These are phyloP conservation scores for Nephrotoma flavescens DNA, from an alignment of 2,888 invertebrate species.

Conservation along the genomic window DNA sequence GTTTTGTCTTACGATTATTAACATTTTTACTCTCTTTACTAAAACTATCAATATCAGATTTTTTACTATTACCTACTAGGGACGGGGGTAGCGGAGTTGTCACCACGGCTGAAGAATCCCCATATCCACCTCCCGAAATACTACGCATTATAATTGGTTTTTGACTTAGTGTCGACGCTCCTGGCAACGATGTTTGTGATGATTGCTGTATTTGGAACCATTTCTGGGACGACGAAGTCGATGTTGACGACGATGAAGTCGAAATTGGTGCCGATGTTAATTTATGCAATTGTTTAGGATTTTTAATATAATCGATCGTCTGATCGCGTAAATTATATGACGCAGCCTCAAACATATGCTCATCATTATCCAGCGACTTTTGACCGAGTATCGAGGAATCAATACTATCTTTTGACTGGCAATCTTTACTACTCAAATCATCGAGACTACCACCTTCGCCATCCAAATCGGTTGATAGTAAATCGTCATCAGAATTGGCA, in stretches of 20 bases:
- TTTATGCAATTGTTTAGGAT: conserved; percentile 12
- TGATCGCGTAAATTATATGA: conserved; percentile 20
- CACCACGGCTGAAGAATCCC: conserved; percentile 8
- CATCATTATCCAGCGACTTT: conserved; percentile 11
- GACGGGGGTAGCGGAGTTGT: not conserved
- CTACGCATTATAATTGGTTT: conserved; percentile 19
- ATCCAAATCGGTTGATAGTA: conserved; percentile 65
- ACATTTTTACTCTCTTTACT: conserved; percentile 10
- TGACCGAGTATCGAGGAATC: conserved; percentile 14
- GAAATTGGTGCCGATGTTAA: conserved; percentile 11
- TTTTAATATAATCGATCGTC: conserved; percentile 18
- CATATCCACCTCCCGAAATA: conserved; percentile 18
- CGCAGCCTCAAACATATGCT: conserved; percentile 4
- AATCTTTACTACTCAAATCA: conserved; percentile 30
- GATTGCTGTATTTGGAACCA: not conserved
- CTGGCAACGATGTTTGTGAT: conserved; percentile 2
- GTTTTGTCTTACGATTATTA: conserved; percentile 16
- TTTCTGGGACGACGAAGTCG: conserved; percentile 6
- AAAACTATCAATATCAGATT: conserved; percentile 11
- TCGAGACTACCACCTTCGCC: conserved; percentile 52
- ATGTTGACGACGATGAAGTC: conserved; percentile 9
- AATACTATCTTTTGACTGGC: conserved; percentile 17
- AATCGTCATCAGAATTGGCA: conserved; percentile 77
- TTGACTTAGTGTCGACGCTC: conserved; percentile 9
- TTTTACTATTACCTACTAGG: conserved; percentile 13